Conservation (phyloP, 2,113 vertebrate species). For the Alligator sinensis region DNA sequence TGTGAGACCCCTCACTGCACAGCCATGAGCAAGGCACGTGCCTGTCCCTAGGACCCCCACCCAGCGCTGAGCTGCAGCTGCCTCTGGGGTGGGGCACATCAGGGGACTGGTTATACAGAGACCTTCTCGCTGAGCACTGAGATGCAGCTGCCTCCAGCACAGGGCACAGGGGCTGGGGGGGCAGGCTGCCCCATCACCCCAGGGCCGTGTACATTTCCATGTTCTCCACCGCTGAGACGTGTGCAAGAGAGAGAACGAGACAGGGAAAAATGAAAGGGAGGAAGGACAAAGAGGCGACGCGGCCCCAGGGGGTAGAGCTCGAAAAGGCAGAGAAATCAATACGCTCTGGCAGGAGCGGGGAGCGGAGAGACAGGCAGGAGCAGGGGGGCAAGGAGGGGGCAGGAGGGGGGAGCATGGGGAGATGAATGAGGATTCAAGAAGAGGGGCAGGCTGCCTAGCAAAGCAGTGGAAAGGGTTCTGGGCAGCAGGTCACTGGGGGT, state of each 20-base stretch:
- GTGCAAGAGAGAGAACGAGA: slow-evolving; percentile 31
- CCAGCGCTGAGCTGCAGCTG: neutral
- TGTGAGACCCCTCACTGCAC: neutral
- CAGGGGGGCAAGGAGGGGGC: slow-evolving; percentile 43
- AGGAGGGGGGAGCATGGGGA: neutral
- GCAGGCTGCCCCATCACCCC: neutral
- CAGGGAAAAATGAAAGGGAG: slow-evolving; percentile 28
- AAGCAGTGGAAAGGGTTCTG: neutral
- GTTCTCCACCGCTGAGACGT: slow-evolving; percentile 62
- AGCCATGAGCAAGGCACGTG: too few species aligned
- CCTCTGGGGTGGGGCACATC: neutral
- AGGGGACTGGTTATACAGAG: too few species aligned
- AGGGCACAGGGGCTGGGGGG: neutral
- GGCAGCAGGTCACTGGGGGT: neutral
- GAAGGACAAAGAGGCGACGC: slow-evolving; percentile 51
- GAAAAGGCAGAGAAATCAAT: slow-evolving; percentile 42
- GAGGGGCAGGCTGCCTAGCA: neutral
- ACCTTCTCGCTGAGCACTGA: too few species aligned
- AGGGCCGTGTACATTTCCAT: neutral
- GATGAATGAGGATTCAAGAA: neutral
- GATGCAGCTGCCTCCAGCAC: too few species aligned
- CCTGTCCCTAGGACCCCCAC: too few species aligned
- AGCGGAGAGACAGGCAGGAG: neutral
- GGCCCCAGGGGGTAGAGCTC: slow-evolving; percentile 54
- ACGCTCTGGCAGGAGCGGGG: slow-evolving; percentile 50